Conservation (phyloP, 2,888 invertebrate genomes). For the Calephelis perditalis region DNA sequence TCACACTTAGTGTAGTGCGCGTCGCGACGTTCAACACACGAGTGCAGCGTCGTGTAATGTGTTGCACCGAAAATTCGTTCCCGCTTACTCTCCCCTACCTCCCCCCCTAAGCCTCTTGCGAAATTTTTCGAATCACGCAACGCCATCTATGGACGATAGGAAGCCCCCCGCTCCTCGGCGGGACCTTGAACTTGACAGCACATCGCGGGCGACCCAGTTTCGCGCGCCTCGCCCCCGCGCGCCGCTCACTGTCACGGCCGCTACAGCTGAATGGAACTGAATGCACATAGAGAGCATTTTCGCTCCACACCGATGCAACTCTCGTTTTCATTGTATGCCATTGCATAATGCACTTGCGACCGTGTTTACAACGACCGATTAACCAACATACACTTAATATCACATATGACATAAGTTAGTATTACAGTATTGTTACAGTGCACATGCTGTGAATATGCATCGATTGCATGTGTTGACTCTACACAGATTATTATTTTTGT, state of each 20-base stretch:
- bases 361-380: conserved; percentile 47
- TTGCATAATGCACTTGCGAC: conserved; percentile 51
- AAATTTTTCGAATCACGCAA: conserved; percentile 66
- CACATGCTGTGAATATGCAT: background rate
- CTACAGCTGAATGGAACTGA: conserved; percentile 61
- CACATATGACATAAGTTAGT: conserved; percentile 11
- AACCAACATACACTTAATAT: conserved; percentile 20
- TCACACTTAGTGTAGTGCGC: conserved; percentile 64
- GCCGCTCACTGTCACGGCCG: conserved; percentile 58
- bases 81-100: conserved; percentile 58
- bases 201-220: conserved; percentile 70
- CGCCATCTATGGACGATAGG: conserved; percentile 69
- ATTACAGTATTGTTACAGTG: conserved; percentile 8
- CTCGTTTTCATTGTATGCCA: conserved; percentile 60
- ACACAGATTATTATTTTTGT: no score
- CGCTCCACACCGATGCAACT: conserved; percentile 48
- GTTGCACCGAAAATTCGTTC: conserved; percentile 75
- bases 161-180: conserved; percentile 50
- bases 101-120: conserved; percentile 49
- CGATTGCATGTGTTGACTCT: no score
- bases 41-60: conserved; percentile 70
- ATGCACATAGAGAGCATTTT: conserved; percentile 54
- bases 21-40: conserved; percentile 72
- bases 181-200: conserved; percentile 75
- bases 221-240: conserved; percentile 49